Conservation (phyloP, 2,113 vertebrate genomes). For the Gulo gulo region DNA sequence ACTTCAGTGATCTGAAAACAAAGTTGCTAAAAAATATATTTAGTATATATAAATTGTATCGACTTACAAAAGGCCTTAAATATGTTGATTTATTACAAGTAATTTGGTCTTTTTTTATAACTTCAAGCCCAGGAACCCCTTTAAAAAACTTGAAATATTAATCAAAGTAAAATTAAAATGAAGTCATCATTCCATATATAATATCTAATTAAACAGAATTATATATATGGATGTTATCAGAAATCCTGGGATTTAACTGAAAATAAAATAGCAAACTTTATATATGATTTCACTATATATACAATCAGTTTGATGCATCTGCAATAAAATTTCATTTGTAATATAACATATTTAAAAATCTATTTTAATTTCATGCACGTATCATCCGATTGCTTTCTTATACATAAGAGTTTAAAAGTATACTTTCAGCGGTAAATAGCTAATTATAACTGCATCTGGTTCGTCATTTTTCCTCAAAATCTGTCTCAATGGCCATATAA, state of each 20-base stretch:
- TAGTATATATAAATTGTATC: background rate
- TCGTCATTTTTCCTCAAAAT: background rate
- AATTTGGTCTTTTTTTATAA: background rate
- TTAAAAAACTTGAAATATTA: slow-evolving; percentile 34
- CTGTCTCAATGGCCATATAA: background rate
- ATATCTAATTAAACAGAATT: background rate
- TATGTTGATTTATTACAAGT: background rate
- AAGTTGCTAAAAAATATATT: background rate
- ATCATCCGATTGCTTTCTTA: background rate
- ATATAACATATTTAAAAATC: background rate
- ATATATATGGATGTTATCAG: background rate
- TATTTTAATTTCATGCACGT: background rate
- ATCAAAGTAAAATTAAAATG: slow-evolving; percentile 3
- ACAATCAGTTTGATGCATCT: background rate
- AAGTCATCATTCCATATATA: background rate
- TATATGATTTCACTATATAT: background rate
- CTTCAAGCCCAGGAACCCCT: background rate
- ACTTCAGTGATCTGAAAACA: background rate
- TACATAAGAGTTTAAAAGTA: background rate
- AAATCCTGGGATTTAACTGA: background rate
- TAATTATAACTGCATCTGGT: background rate
- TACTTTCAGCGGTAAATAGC: background rate
- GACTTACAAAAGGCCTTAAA: background rate
- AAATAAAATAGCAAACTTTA: background rate
- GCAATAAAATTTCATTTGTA: background rate